phyloP scores from a whole-genome alignment of 2,888 invertebrate species.

The Calameuta filiformis region DNA sequence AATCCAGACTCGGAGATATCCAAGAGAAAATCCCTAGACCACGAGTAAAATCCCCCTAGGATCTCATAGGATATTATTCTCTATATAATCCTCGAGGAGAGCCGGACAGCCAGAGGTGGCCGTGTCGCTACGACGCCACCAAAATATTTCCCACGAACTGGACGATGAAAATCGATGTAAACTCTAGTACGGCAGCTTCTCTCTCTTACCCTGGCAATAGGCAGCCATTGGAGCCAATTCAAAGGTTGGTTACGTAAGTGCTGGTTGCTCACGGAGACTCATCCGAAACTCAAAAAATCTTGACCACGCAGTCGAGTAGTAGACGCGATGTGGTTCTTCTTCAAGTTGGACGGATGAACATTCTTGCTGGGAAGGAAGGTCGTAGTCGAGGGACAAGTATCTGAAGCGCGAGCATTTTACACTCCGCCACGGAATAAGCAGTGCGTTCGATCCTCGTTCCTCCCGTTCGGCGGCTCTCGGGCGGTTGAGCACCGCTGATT shows the following conservation, averaged over 20 bases:
- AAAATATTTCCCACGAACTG: background rate
- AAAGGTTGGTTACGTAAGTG: background rate
- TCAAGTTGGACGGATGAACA: background rate
- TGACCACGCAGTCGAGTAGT: background rate
- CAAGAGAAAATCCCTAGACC: background rate
- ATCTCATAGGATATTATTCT: background rate
- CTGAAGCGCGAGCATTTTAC: background rate
- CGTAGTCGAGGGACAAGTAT: background rate
- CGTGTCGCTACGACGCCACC: no score
- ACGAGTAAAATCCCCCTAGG: background rate
- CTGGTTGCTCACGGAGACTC: background rate
- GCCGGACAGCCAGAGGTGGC: no score
- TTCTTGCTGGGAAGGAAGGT: background rate
- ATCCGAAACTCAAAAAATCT: background rate
- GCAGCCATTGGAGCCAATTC: background rate
- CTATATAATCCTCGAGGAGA: background rate
- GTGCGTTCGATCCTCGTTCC: background rate
- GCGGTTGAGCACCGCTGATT: constrained; percentile 1
- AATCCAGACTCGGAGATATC: background rate
- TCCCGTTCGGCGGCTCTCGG: background rate
- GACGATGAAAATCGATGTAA: background rate
- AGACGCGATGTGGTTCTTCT: background rate
- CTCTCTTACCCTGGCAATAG: background rate
- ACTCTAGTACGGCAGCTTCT: background rate
- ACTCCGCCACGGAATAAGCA: background rate